These are phyloP conservation scores for Drosophila sucinea DNA, from an alignment of 1,140 invertebrate genomes.

Conservation along the genomic window DNA sequence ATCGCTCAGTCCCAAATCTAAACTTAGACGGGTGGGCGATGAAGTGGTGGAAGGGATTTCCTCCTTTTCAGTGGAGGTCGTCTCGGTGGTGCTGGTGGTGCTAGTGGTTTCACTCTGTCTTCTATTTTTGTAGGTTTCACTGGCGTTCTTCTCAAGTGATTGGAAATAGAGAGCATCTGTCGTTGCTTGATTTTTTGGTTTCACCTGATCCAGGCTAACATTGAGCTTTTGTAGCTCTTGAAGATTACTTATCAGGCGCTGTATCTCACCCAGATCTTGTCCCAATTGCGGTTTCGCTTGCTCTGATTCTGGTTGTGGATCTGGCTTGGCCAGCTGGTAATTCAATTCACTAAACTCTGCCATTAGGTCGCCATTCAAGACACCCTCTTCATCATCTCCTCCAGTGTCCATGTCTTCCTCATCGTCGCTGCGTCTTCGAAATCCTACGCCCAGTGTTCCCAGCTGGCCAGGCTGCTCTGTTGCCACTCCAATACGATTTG, in stretches of 20 bases:
- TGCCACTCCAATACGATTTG: constrained; percentile 73
- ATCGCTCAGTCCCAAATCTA: constrained; percentile 48
- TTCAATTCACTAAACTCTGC: constrained; percentile 78
- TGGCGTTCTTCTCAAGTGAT: constrained; percentile 44
- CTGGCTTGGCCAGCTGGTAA: constrained; percentile 74
- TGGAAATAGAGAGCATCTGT: constrained; percentile 66
- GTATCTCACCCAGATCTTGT: constrained; percentile 64
- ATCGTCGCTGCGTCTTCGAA: constrained; percentile 67
- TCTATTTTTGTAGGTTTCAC: constrained; percentile 52
- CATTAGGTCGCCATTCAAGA: constrained; percentile 70
- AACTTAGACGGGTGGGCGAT: constrained; percentile 55
- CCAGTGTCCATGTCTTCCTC: constrained; percentile 22
- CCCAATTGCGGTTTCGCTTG: constrained; percentile 11
- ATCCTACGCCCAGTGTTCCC: constrained; percentile 46
- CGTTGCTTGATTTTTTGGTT: constrained; percentile 29
- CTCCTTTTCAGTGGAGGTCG: constrained; percentile 3
- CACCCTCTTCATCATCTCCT: constrained; percentile 32
- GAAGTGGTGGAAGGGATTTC: constrained; percentile 37
- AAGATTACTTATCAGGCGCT: constrained; percentile 78
- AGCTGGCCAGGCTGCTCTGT: constrained; percentile 53
- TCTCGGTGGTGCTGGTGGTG: constrained; percentile 16
- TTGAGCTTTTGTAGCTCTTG: constrained; percentile 83
- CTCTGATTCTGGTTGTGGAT: constrained; percentile 1
- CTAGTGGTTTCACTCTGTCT: constrained; percentile 55
- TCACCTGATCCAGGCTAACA: constrained; percentile 76